Percentiles rank a stretch among this genome's conserved stretches.
Conservation (phyloP, 1,140 invertebrate genomes). For the Zaprionus africanus region DNA sequence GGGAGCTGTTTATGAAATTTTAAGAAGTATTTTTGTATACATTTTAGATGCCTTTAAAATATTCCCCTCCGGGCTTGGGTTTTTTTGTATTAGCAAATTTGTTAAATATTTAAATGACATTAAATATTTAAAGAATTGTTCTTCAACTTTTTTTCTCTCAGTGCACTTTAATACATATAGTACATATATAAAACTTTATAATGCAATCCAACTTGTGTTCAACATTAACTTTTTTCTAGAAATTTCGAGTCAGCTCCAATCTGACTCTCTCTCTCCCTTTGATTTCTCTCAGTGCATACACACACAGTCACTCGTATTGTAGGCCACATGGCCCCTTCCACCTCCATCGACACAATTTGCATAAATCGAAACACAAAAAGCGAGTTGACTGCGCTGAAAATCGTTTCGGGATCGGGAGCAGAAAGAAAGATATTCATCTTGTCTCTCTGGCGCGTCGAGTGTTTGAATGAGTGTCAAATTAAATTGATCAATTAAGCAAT, state of each 20-base stretch:
- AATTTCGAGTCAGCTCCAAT: too few relatives aligned
- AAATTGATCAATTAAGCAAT: conserved; percentile 84
- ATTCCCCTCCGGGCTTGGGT: too few relatives aligned
- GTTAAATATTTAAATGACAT: rapidly evolving
- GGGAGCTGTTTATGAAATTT: too few relatives aligned
- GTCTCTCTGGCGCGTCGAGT: conserved; percentile 53
- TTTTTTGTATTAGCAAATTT: not conserved
- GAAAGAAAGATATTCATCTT: conserved; percentile 74
- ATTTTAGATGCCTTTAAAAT: too few relatives aligned
- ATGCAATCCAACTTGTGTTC: too few relatives aligned
- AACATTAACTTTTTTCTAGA: too few relatives aligned
- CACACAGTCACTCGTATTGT: conserved; percentile 23
- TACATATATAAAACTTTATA: too few relatives aligned
- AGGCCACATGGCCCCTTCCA: conserved; percentile 62
- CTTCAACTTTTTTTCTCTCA: not conserved
- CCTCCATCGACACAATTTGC: conserved; percentile 59
- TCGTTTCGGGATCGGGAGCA: conserved; percentile 51
- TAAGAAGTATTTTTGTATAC: too few relatives aligned
- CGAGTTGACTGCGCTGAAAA: conserved; percentile 60
- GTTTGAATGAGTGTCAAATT: conserved; percentile 82
- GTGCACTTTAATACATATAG: too few relatives aligned
- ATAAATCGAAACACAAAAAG: conserved; percentile 79
- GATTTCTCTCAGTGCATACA: conserved; percentile 7
- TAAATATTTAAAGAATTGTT: not conserved
- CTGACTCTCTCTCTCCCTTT: not conserved